Base-by-base conservation (phyloP, 1,140 invertebrate species). In the Brachionus rubens region DNA sequence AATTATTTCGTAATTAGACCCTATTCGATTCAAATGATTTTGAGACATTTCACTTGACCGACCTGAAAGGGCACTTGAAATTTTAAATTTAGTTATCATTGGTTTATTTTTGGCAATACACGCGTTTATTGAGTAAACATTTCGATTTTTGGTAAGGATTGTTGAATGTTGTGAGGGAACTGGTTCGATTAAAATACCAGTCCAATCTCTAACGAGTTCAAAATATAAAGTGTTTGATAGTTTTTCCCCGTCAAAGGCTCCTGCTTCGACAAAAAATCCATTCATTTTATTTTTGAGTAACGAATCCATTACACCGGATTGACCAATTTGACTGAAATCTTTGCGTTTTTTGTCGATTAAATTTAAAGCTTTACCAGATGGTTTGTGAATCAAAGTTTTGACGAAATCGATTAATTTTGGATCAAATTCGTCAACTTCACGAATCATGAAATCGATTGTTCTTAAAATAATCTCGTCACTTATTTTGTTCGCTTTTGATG, bases 111-210 rank as follows among this genome's bases (percentile, higher is more conserved):
- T 30, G 2, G 52, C 52, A 33, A 56, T 56, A 9, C 56, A 62
- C 2, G 33, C 30, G 41, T 62, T 62, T n/a, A 62, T 62, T 40
- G 56, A 62, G 28, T 41, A 62, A 5, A 62, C 12, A 21, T 62
- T 62, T 21, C 56, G 16, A 1, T 62, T 62, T 9, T 62, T 62
- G 19, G 33, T 6, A 2, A 62, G 1, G 80, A 88, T 79, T 46
- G 83, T 79, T 4, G 78, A 78, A 79, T 86, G 87, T 70, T 87
- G 87, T 2, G 82, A 75, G 4, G 91, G 88, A 80, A 91, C 89
- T 0, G 91, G 90, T 72, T 91, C 88, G 9, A 91, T 88, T 47
- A 91, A 85, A 5, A 92, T 83, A 2, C 91, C 91, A 72, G 85
- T 85, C 91, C 91, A 92, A 48, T 86, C 86, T 12, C 90, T 85